Conservation (phyloP, 2,888 invertebrate genomes). For the Lamellibrachia columna region DNA sequence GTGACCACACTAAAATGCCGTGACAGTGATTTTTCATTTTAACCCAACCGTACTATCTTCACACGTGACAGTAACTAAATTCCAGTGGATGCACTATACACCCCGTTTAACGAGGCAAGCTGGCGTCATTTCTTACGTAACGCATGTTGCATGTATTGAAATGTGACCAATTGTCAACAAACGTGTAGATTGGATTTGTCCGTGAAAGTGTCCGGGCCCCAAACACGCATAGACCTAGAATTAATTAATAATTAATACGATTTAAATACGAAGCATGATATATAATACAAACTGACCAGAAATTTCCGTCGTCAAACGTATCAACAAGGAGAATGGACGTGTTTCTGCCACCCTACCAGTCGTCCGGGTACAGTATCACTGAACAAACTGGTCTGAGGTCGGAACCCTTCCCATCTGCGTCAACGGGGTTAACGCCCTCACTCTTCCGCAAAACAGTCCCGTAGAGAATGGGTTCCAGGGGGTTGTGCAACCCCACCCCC, state of each 20-base stretch:
- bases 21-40: background rate
- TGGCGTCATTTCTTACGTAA: background rate
- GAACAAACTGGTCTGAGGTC: no score
- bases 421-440: no score
- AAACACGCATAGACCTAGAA: background rate
- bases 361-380: no score
- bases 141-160: background rate
- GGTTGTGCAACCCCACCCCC: no score
- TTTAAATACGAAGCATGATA: background rate
- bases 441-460: no score
- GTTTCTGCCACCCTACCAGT: no score
- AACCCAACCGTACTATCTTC: background rate
- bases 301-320: no score
- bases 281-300: background rate
- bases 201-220: background rate
- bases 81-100: background rate
- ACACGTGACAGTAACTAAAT: background rate
- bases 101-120: background rate
- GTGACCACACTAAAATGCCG: background rate
- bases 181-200: background rate
- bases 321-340: no score
- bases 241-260: background rate
- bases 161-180: background rate
- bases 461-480: no score
- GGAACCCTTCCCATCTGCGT: no score